phyloP scores from a whole-genome alignment of 2,113 vertebrate genomes.

The Himantopus leucocephalus region DNA sequence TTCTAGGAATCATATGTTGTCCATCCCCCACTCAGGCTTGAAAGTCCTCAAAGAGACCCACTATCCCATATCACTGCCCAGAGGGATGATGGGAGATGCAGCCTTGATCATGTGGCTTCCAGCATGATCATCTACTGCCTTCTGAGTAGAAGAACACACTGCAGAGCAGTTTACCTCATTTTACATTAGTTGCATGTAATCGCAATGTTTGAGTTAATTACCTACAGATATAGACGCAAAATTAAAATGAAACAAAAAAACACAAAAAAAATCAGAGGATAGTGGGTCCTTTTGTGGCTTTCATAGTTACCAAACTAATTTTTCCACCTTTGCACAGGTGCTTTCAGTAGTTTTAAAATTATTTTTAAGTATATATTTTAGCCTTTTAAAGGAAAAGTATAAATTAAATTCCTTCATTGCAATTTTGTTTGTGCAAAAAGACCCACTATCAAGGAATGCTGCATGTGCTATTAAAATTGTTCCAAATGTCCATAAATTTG shows the following conservation, averaged over 20 bases:
- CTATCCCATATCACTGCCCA: slow-evolving; percentile 96
- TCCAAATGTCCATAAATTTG: slow-evolving; percentile 79
- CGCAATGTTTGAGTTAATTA: slow-evolving; percentile 76
- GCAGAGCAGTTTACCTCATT: slow-evolving; percentile 91
- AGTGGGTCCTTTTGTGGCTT: slow-evolving; percentile 99
- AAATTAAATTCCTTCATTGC: slow-evolving; percentile 68
- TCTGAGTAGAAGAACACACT: slow-evolving; percentile 92
- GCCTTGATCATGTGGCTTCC: slow-evolving; percentile 93
- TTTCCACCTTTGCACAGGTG: slow-evolving; percentile 78
- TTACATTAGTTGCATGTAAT: slow-evolving; percentile 85
- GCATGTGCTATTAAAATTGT: slow-evolving; percentile 83
- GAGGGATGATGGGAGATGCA: slow-evolving; percentile 95
- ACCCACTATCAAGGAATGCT: slow-evolving; percentile 97
- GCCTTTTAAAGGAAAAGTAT: slow-evolving; percentile 72
- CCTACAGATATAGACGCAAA: slow-evolving; percentile 74
- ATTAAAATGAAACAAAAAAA: slow-evolving; percentile 54
- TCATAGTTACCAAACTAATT: slow-evolving; percentile 80
- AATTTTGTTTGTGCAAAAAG: slow-evolving; percentile 91
- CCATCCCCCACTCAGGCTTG: slow-evolving; percentile 99
- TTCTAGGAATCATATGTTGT: slow-evolving; percentile 99
- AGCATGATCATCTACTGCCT: slow-evolving; percentile 91
- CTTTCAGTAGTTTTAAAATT: slow-evolving; percentile 71
- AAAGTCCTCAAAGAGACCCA: slow-evolving; percentile 99
- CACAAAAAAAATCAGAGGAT: slow-evolving; percentile 81
- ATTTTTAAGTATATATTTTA: slow-evolving; percentile 76